Conservation (phyloP, 2,888 invertebrate species). For the Tetrapedia diversipes region DNA sequence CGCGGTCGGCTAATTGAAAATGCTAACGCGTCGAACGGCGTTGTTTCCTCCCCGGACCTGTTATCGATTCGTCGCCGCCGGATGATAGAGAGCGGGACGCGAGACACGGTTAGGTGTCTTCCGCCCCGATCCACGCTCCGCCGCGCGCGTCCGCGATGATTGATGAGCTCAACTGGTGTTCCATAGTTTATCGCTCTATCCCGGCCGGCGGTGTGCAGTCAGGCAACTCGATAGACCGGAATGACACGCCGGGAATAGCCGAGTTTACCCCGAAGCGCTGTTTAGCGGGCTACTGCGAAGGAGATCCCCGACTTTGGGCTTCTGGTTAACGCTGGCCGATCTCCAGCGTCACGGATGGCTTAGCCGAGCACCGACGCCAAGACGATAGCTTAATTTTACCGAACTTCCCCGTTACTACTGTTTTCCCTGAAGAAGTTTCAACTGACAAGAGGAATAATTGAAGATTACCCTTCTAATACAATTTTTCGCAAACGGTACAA, state of each 20-base stretch:
- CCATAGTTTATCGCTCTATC: conserved; percentile 42
- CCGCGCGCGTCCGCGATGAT: conserved; percentile 26
- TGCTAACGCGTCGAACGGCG: conserved; percentile 38
- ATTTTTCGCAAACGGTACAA: no score
- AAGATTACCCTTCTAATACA: no score
- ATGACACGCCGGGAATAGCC: conserved; percentile 1
- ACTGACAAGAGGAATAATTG: no score
- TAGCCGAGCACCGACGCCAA: background rate
- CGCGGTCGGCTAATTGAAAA: conserved; percentile 56
- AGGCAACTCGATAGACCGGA: conserved; percentile 14
- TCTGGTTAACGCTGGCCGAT: background rate
- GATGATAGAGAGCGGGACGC: conserved; percentile 48
- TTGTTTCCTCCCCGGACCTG: conserved; percentile 37
- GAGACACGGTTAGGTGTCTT: conserved; percentile 38
- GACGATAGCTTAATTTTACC: no score
- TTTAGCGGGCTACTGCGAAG: background rate
- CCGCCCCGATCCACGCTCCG: conserved; percentile 10
- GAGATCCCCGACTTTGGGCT: background rate
- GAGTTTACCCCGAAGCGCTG: background rate
- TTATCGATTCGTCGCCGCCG: conserved; percentile 40
- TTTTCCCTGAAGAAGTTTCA: no score
- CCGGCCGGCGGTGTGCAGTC: background rate
- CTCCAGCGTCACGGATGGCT: background rate
- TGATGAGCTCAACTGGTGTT: conserved; percentile 32
- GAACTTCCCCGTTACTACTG: no score